Conservation (phyloP, 2,888 invertebrate genomes). For the Drosophila quinaria region DNA sequence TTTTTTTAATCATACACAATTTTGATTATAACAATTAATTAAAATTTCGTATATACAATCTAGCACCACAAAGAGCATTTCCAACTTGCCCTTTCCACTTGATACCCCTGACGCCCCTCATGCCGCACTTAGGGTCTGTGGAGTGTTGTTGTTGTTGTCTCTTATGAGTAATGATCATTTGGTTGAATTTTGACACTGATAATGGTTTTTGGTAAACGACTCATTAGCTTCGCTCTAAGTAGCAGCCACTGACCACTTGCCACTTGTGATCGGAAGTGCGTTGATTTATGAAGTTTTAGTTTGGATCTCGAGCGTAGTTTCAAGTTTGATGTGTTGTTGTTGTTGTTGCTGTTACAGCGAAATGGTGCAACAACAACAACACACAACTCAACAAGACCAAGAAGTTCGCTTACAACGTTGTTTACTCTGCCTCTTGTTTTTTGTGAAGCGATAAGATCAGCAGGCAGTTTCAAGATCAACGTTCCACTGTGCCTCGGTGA, state of each 20-base stretch:
- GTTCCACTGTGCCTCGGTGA: slow-evolving; percentile 38
- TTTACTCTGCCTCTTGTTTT: slow-evolving; percentile 12
- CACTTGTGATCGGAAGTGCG: slow-evolving; percentile 67
- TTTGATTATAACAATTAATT: too few species aligned
- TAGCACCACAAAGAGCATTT: slow-evolving; percentile 27
- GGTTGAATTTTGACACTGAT: slow-evolving; percentile 72
- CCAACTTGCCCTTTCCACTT: not conserved
- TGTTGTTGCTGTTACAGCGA: slow-evolving; percentile 24
- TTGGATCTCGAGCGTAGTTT: slow-evolving; percentile 46
- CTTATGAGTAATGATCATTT: slow-evolving; percentile 69
- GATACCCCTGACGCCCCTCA: slow-evolving; percentile 1
- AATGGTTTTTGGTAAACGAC: slow-evolving; percentile 76
- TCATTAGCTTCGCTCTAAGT: slow-evolving; percentile 67
- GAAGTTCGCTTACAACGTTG: slow-evolving; percentile 25
- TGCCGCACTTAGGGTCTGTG: slow-evolving; percentile 8
- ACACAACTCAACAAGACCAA: slow-evolving; percentile 20
- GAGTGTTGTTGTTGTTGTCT: slow-evolving; percentile 1
- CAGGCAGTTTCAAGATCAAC: slow-evolving; percentile 39
- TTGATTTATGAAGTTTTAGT: slow-evolving; percentile 71
- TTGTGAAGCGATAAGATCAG: slow-evolving; percentile 60
- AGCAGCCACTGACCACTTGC: slow-evolving; percentile 35
- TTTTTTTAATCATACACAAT: too few species aligned
- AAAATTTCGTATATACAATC: not conserved
- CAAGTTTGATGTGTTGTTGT: slow-evolving; percentile 20
- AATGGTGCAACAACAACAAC: slow-evolving; percentile 17